Base-by-base conservation (phyloP, 2,888 invertebrate species). In the Choreutis nemorana region DNA sequence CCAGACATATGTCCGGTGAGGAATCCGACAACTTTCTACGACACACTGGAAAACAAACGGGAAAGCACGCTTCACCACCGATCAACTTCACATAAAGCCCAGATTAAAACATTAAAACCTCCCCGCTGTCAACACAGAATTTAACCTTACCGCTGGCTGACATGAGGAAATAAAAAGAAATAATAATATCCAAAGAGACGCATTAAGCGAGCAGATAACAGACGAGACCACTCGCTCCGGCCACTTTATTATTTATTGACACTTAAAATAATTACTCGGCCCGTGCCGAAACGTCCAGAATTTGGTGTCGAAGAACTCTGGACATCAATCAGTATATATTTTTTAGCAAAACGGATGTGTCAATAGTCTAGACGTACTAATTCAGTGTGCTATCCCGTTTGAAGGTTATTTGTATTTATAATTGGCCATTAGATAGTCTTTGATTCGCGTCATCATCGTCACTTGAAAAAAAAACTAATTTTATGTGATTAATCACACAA, bases 201-300 rank as follows among this genome's bases (percentile, higher is more conserved):
- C 78, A 77, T 78, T 78, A 78, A 77, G 77, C 70, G 66, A 68
- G 63, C 71, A 73, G 78, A 78, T 78, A 78, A 78, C 64, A 66
- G 64, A 75, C 72, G 75, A 66, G 71, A n/a, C n/a, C 77, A 78
- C 78, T 77, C 78, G 48, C 50, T 61, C 55, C 66, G 64, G 62
- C 53, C 60, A 65, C 70, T 75, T 72, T 77, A 77, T 78, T 77
- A 77, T 78, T 78, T 78, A 78, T 78, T 78, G 75, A 78, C 75
- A 77, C 77, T 78, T 73, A 73, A 77, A 75, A 72, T 75, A 77
- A 78, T 75, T 77, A 73, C 62, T 65, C 71, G 70, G 75, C 77
- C 70, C 77, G 77, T 78, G 77, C 77, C 77, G 68, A 61, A 40
- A 37, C 34, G 31, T 25, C 21, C 23, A 31, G 27, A 30, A 21